A percentile compares a stretch with the other conserved stretches of the same genome.
These are phyloP conservation scores for Micromesistius poutassou DNA, from an alignment of 2,797 vertebrate genomes.

Conservation along the genomic window DNA sequence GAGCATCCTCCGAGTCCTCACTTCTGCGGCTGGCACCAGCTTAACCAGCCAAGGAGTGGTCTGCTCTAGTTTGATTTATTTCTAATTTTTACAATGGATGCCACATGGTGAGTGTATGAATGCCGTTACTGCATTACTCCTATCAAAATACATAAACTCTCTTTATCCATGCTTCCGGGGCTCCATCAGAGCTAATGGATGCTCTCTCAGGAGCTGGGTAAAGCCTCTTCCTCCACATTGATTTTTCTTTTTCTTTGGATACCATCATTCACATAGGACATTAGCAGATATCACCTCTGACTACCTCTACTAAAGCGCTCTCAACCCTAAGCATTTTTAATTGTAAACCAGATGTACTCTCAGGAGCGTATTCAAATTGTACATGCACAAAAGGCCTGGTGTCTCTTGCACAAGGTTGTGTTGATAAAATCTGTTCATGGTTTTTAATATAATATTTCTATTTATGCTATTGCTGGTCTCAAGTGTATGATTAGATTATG, in stretches of 20 bases:
- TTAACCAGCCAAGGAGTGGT: not conserved
- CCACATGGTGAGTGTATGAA: slow-evolving; percentile 23
- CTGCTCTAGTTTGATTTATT: not conserved
- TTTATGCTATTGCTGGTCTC: not conserved
- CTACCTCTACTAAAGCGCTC: not conserved
- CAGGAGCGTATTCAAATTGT: not conserved
- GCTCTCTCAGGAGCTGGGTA: slow-evolving; percentile 51
- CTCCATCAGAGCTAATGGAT: slow-evolving; percentile 72
- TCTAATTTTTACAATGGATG: slow-evolving; percentile 31
- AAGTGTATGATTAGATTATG: not conserved
- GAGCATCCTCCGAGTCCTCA: not conserved
- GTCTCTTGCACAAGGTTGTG: not conserved
- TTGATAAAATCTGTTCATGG: not conserved
- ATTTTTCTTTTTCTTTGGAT: slow-evolving; percentile 50
- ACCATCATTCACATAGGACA: slow-evolving; percentile 37
- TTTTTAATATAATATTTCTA: not conserved
- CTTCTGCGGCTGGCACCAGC: not conserved
- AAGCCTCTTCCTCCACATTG: slow-evolving; percentile 57
- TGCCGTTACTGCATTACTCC: slow-evolving; percentile 45
- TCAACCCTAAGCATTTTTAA: not conserved
- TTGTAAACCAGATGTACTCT: not conserved
- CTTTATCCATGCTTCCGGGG: slow-evolving; percentile 57
- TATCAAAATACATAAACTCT: slow-evolving; percentile 63
- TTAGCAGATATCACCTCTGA: not conserved
- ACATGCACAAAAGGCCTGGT: not conserved